phyloP scores from a whole-genome alignment of 2,888 invertebrate genomes.

The Ormyrus pomaceus region DNA sequence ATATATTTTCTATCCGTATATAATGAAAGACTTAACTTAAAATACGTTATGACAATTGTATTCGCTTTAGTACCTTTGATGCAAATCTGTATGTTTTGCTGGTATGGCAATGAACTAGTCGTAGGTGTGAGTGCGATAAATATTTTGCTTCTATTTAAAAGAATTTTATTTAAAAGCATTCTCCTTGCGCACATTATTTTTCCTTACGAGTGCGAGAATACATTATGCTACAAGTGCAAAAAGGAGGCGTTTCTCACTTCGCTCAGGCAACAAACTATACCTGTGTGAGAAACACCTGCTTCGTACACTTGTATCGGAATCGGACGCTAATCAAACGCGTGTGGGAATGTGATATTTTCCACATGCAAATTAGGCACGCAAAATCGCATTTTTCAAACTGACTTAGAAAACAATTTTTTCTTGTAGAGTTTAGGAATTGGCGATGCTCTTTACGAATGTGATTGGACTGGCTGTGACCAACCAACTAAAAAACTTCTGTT shows the following conservation, averaged over 20 bases:
- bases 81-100: slow-evolving; percentile 46
- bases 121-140: slow-evolving; percentile 26
- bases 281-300: no score
- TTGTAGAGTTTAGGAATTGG: slow-evolving; percentile 33
- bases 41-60: slow-evolving; percentile 37
- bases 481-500: slow-evolving; percentile 34
- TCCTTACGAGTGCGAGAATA: no score
- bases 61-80: slow-evolving; percentile 28
- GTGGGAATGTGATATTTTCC: no score
- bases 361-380: not conserved
- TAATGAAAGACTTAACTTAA: slow-evolving; percentile 21
- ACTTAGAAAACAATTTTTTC: not conserved
- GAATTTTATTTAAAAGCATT: no score
- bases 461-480: slow-evolving; percentile 24
- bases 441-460: slow-evolving; percentile 24
- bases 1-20: slow-evolving; percentile 35
- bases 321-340: no score
- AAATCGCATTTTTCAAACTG: not conserved
- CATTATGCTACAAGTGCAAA: no score
- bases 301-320: no score
- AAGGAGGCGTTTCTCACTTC: no score
- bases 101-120: slow-evolving; percentile 47
- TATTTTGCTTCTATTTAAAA: not conserved
- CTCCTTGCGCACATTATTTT: no score
- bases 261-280: no score